These are phyloP conservation scores for Upupa epops DNA, from an alignment of 2,113 vertebrate species.

Conservation along the genomic window DNA sequence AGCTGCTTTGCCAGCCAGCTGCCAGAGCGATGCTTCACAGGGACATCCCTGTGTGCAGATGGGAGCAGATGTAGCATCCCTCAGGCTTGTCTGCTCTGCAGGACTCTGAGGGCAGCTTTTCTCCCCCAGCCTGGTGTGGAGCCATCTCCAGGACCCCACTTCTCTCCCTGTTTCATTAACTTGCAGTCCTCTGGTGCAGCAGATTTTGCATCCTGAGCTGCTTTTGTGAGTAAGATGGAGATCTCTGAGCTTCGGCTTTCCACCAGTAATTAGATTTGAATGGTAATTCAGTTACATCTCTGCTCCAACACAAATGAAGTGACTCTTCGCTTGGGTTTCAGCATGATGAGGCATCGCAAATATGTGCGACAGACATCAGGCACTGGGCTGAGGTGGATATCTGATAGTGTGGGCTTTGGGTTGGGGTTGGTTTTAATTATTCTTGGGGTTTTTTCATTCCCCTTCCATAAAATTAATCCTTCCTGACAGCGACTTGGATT, in stretches of 20 bases:
- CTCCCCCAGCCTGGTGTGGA: fast-evolving
- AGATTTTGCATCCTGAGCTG: neutral
- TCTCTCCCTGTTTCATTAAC: fast-evolving
- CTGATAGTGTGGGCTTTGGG: neutral
- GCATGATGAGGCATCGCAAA: neutral
- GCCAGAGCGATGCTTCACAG: neutral
- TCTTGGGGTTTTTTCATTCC: neutral
- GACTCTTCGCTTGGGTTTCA: neutral
- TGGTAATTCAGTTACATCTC: neutral
- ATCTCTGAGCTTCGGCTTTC: neutral
- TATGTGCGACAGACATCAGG: fast-evolving
- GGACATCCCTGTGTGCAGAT: neutral
- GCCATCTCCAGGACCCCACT: fast-evolving
- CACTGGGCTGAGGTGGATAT: neutral
- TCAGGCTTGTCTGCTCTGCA: neutral
- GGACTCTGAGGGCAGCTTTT: fast-evolving
- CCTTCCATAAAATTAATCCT: neutral
- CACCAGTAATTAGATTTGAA: neutral
- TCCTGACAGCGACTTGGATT: neutral
- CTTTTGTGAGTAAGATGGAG: neutral
- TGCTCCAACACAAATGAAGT: constrained; percentile 14
- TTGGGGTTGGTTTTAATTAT: neutral
- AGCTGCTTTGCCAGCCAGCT: neutral
- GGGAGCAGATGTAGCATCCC: neutral
- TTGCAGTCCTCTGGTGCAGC: neutral